Base-by-base conservation (phyloP, 2,797 vertebrate species). In the Molossus molossus region DNA sequence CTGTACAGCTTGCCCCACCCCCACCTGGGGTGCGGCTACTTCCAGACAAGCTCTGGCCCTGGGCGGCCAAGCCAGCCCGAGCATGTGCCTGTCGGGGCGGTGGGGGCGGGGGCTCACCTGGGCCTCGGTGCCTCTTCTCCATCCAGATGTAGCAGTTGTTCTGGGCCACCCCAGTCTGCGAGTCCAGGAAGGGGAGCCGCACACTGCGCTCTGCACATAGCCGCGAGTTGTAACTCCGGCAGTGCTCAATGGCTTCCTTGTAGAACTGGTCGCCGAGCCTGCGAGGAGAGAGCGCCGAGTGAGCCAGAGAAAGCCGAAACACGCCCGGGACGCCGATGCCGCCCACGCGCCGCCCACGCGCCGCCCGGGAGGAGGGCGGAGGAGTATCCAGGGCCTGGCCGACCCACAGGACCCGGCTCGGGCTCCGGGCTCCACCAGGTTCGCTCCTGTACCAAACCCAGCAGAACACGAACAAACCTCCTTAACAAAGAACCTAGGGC, bases 91-190 rank as follows among this genome's bases (percentile, higher is more conserved):
- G 70, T 69, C 79, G 40, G 40, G 40, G 40, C 83, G 93, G 73
- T 20, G 67, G 80, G 76, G 83, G 37, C 0, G 0, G 12, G 12
- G 21, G 85, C 98, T 96, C 97, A 99, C 99, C 99, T 96, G 99
- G 99, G 95, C 99, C 99, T 88, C 99, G 99, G 96, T 99, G 99
- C 98, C 99, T 99, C 95, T 99, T 99, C 97, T 99, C 99, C 99
- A 99, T 99, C 99, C 99, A 99, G 98, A 99, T 99, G 98, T 99
- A 99, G 98, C 99, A 99, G 98, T 99, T 99, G 98, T 99, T 99
- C 98, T 99, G 99, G 92, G 99, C 99, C 57, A 99, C 99, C 0
- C 99, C 99, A 0, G 99, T 99, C 45, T 99, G 99, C 0, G 99
- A 99, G 98, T 99, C 99, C 96, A 99, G 98, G 98, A 99, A 99